Conservation (phyloP, 1,140 invertebrate genomes). For the Euglossa dilemma region DNA sequence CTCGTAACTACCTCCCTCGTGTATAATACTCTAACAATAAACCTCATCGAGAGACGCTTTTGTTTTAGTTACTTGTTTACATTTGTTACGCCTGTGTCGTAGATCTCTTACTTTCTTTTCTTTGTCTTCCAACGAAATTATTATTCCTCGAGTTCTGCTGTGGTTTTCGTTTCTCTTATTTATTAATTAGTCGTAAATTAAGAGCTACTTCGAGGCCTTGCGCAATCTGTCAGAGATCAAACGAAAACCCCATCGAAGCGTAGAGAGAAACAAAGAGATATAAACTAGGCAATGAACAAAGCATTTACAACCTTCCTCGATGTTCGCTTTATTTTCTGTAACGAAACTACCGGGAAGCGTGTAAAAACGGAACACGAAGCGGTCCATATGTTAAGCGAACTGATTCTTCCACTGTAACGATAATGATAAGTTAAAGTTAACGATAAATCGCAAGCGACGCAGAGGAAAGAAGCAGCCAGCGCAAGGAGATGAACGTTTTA, state of each 20-base stretch:
- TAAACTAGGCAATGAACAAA: not conserved
- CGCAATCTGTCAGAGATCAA: slow-evolving; percentile 2
- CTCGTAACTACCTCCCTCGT: slow-evolving; percentile 8
- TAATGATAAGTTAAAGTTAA: not conserved
- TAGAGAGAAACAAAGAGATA: not conserved
- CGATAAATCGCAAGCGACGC: not conserved
- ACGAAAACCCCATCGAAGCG: slow-evolving; percentile 24
- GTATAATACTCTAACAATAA: not conserved
- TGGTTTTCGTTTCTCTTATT: not conserved
- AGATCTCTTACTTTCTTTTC: not conserved
- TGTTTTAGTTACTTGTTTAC: not conserved
- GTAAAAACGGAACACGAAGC: not conserved
- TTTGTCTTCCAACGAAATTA: not conserved
- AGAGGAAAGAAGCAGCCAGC: not conserved
- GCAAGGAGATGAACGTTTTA: not conserved
- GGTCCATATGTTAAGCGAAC: not conserved
- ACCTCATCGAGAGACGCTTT: not conserved
- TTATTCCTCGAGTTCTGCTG: not conserved
- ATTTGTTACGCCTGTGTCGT: no score
- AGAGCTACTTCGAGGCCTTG: slow-evolving; percentile 20
- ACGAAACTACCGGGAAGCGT: not conserved
- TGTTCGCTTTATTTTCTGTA: not conserved
- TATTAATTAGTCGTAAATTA: not conserved
- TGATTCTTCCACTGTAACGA: not conserved
- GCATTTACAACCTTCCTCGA: not conserved